Conservation (phyloP, 1,140 invertebrate species). For the Steinernema khuongi region DNA sequence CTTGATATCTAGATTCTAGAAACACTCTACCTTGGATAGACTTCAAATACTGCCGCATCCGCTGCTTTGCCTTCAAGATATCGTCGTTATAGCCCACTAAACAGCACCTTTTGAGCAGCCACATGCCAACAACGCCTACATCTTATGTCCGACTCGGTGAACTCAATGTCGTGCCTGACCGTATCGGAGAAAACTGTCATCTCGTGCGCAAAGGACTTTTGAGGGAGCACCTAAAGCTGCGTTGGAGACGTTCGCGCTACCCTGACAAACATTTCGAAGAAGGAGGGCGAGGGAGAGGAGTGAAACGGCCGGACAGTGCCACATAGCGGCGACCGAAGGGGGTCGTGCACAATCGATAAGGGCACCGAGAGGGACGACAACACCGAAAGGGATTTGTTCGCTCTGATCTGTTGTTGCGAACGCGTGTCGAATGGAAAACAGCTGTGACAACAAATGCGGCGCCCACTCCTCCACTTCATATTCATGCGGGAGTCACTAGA, state of each 20-base stretch:
- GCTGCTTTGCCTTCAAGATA: background rate
- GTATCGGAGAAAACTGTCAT: background rate
- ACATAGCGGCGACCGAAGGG: too few relatives aligned
- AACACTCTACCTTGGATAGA: background rate
- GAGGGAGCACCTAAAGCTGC: background rate
- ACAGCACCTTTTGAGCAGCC: background rate
- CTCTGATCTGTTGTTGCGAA: too few relatives aligned
- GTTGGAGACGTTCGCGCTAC: background rate
- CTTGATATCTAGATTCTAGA: background rate
- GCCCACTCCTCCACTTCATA: too few relatives aligned
- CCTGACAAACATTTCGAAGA: background rate
- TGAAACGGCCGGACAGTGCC: too few relatives aligned
- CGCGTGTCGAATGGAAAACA: too few relatives aligned
- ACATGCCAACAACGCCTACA: background rate
- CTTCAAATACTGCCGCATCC: background rate
- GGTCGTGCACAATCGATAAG: too few relatives aligned
- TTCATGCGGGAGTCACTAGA: too few relatives aligned
- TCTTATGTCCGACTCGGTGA: background rate
- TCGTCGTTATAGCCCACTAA: background rate
- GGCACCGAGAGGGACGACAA: too few relatives aligned
- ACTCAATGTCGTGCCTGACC: background rate
- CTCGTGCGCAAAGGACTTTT: background rate
- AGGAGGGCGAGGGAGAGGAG: too few relatives aligned
- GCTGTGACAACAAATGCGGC: too few relatives aligned
- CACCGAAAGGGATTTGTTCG: too few relatives aligned